Evolutionary conservation across 2,888 invertebrate genomes (phyloP).

Genomic region (Frankliniella fusca): DNA sequence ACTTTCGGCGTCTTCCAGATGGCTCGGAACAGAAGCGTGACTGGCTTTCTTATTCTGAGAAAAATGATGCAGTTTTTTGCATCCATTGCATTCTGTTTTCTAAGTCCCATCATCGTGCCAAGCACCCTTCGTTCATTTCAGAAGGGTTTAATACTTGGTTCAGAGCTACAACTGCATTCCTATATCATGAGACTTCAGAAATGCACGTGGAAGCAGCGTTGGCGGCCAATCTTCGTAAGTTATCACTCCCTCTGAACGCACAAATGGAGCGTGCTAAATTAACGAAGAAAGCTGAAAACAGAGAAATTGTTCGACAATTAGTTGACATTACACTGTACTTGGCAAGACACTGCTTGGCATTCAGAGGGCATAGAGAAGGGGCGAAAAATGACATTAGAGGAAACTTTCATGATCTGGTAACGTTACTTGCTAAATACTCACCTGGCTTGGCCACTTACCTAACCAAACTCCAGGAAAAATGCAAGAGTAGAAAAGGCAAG

Average conservation of each 20-base stretch:
- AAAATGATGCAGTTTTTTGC: not conserved
- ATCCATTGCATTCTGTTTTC: not conserved
- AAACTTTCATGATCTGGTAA: not conserved
- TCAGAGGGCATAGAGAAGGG: not conserved
- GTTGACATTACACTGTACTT: not conserved
- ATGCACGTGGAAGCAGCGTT: too few relatives aligned
- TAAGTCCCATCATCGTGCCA: not conserved
- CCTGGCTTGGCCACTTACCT: not conserved
- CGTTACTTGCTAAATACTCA: not conserved
- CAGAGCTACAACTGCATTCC: too few relatives aligned
- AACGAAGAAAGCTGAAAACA: not conserved
- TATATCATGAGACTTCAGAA: too few relatives aligned
- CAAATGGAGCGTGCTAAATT: not conserved
- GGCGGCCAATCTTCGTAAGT: not conserved
- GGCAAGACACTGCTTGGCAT: not conserved
- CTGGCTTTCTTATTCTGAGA: not conserved
- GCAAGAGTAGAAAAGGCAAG: not conserved
- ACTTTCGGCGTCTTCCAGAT: not conserved
- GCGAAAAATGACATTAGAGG: not conserved
- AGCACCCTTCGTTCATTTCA: too few relatives aligned
- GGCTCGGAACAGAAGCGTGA: not conserved
- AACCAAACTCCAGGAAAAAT: not conserved
- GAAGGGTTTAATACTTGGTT: too few relatives aligned
- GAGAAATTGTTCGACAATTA: not conserved
- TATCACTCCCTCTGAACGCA: not conserved